Base-by-base conservation (phyloP, 2,888 invertebrate genomes). In the Drosophila crucigera region DNA sequence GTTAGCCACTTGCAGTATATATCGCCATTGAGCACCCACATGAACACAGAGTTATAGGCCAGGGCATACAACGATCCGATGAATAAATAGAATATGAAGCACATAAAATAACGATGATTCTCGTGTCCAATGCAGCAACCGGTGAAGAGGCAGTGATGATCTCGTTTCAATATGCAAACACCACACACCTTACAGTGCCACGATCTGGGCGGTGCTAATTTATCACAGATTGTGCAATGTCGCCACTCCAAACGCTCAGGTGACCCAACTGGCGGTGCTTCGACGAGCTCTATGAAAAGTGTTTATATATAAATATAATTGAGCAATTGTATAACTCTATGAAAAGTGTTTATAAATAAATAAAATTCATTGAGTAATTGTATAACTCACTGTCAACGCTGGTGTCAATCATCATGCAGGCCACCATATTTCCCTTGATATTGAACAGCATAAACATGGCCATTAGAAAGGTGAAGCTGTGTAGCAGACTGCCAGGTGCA, bases 161-260 rank as follows among this genome's bases (percentile, higher is more conserved):
- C 98, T 76, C 98, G 94, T 93, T 97, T 97, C 63, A 93, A 39
- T 63, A 99, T 96, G 92, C 99, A 99, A 19, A 95, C 94, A 78
- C 96, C 94, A 93, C 99, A 99, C 11, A 94, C 95, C 22, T 95
- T 94, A 92, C 99, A 99, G 91, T 99, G 99, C 96, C 97, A 98
- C 3, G 98, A 96, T 61, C 99, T 94, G 2, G 98, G 97, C 3
- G 97, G 97, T 19, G 95, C 94, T 16, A 95, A 73, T 56, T 95
- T 94, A 91, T 97, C 96, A 68, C 99, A 99, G 0, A 94, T 94
- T 3, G 95, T 91, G 93, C 99, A 99, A 75, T 96, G 95, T 66
- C 95, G 95, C 97, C 98, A 98, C 9, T 70, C 68, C 14, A 16
- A 10, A 0, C 52, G 54, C n/a, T 74, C 71, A 19, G 30, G 30